Evolutionary conservation across 2,888 invertebrate genomes (phyloP), one percentile per base, ranked within the genome.

Genomic region (Macaria liturata): DNA sequence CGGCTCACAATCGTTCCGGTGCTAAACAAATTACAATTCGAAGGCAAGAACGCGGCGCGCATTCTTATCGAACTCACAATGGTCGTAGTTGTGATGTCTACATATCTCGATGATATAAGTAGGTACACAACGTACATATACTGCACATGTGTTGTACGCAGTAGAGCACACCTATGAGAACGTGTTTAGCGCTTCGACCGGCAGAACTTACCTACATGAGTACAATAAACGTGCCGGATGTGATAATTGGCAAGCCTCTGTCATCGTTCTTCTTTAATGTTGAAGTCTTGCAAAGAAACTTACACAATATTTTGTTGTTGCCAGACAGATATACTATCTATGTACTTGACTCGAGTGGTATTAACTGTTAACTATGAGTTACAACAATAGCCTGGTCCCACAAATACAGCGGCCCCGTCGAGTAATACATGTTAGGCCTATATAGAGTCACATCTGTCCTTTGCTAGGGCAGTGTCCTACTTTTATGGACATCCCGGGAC

Each of bases 21-120:
- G 49, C 45, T 55, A n/a, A 54, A 32, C 45, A 40, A 8, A 9
- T 52, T 65, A 65, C 69, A 70, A 68, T 68, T 70, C 69, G 67
- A 66, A 71, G 71, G 71, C 68, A 74, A 72, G 68, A 73, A 75
- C 72, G 72, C 71, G 65, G 67, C 60, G 53, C 66, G 76, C 73
- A 78, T 78, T 77, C 76, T 78, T 79, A 78, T 79, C 78, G 65
- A 64, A 70, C 69, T 74, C 72, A 71, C 70, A 72, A 73, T 74
- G 72, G 75, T 69, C 65, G 65, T 66, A 62, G 54, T 63, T 48
- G 48, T 55, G 48, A 46, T 58, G 54, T 49, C 54, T 50, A 49
- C 49, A 54, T 34, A 50, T 54, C 37, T 44, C 34, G 48, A 32
- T 44, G 44, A 20, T 39, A 37, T 44, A 44, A 5, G 4, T 50